phyloP scores from a whole-genome alignment of 2,888 invertebrate genomes.

The Argyresthia goedartella region DNA sequence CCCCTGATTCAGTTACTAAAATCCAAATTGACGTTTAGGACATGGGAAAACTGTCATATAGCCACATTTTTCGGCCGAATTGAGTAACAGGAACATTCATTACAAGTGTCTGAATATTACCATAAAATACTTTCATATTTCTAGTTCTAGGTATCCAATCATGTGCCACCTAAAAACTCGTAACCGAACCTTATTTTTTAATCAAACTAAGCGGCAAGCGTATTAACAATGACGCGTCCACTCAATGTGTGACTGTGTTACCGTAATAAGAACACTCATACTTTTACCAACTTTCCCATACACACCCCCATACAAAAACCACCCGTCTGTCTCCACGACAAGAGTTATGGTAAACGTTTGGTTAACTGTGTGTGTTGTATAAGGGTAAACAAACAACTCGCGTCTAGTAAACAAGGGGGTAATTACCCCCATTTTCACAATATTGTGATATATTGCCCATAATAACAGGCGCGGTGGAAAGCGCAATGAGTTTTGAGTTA shows the following conservation, averaged over 20 bases:
- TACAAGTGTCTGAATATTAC: too few relatives aligned
- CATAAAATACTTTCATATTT: too few relatives aligned
- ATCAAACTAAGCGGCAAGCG: neutral
- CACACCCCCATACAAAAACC: neutral
- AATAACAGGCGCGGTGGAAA: slow-evolving; percentile 44
- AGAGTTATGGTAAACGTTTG: neutral
- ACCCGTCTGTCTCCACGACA: neutral
- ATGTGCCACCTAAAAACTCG: neutral
- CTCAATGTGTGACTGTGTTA: neutral
- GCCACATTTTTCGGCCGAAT: too few relatives aligned
- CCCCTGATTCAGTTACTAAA: too few relatives aligned
- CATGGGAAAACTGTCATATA: too few relatives aligned
- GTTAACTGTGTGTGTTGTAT: too few relatives aligned
- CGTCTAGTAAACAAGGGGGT: slow-evolving; percentile 37
- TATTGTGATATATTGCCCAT: slow-evolving; percentile 64
- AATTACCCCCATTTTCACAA: slow-evolving; percentile 50
- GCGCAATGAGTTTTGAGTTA: slow-evolving; percentile 37
- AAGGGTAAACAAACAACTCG: slow-evolving; percentile 1
- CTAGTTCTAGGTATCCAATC: slow-evolving; percentile 12
- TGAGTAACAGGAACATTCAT: too few relatives aligned
- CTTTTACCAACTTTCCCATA: neutral
- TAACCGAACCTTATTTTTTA: neutral
- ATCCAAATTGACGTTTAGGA: too few relatives aligned
- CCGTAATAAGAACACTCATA: neutral
- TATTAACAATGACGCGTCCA: neutral